phyloP scores from a whole-genome alignment of 2,888 invertebrate genomes.

The Sinopyrophorus schimmeli region DNA sequence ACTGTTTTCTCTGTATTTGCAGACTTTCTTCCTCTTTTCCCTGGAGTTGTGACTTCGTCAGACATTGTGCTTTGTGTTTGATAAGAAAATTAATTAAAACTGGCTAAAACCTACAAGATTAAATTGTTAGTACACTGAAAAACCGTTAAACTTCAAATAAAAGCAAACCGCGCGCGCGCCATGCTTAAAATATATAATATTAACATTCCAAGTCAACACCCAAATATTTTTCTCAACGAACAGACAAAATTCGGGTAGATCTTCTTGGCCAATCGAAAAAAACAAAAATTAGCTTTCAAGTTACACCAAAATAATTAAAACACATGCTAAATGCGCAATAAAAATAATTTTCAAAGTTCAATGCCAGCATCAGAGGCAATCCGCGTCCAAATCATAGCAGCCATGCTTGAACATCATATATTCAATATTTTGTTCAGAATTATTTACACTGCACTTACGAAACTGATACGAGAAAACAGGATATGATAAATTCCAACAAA shows the following conservation, averaged over 20 bases:
- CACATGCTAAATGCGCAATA: conserved; percentile 30
- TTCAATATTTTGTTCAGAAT: conserved; percentile 46
- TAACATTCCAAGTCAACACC: conserved; percentile 53
- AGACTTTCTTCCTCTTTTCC: conserved; percentile 58
- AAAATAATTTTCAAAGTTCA: conserved; percentile 51
- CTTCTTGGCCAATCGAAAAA: conserved; percentile 32
- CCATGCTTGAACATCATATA: conserved; percentile 49
- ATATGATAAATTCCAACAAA: conserved; percentile 48
- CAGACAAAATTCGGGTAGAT: conserved; percentile 27
- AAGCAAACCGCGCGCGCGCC: conserved; percentile 48
- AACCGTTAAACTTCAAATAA: conserved; percentile 38
- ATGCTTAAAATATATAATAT: conserved; percentile 54
- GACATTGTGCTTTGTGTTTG: conserved; percentile 42
- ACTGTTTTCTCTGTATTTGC: conserved; percentile 35
- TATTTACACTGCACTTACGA: conserved; percentile 46
- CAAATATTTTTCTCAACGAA: conserved; percentile 50
- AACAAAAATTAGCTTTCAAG: conserved; percentile 47
- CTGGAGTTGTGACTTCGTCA: conserved; percentile 50
- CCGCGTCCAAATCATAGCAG: conserved; percentile 45
- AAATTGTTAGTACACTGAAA: background rate
- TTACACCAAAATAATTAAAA: conserved; percentile 33
- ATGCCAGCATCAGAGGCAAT: conserved; percentile 37
- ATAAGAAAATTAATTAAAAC: background rate
- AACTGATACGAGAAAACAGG: conserved; percentile 35
- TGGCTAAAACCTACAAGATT: background rate